These are phyloP conservation scores for Bombus haemorrhoidalis DNA, from an alignment of 1,140 invertebrate genomes.

Conservation along the genomic window DNA sequence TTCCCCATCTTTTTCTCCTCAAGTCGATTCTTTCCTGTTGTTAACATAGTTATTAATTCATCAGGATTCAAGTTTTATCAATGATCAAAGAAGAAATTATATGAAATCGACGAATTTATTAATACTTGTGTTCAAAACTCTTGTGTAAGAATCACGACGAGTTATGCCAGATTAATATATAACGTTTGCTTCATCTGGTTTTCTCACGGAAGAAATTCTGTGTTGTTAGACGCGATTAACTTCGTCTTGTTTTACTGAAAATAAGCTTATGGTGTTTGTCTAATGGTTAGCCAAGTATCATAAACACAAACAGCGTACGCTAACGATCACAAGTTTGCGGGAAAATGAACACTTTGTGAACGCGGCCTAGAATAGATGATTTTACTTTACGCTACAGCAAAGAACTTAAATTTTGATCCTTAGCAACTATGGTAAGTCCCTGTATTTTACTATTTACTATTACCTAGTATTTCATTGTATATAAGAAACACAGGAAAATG, in stretches of 20 bases:
- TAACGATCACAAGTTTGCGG: slow-evolving; percentile 15
- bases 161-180: neutral
- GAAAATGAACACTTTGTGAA: neutral
- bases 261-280: slow-evolving; percentile 46
- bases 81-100: neutral
- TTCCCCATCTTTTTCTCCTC: neutral
- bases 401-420: too few species aligned
- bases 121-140: neutral
- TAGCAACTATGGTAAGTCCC: accelerated
- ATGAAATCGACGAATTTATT: neutral
- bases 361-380: neutral
- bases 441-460: neutral
- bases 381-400: neutral
- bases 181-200: neutral
- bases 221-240: slow-evolving; percentile 37
- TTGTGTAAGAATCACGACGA: neutral
- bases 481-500: neutral
- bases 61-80: neutral
- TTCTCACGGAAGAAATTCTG: slow-evolving; percentile 4
- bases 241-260: slow-evolving; percentile 31
- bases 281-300: slow-evolving; percentile 43
- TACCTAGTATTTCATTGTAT: too few species aligned
- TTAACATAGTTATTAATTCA: neutral
- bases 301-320: slow-evolving; percentile 28
- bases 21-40: neutral